These are phyloP conservation scores for Myiothlypis chrysogaster DNA, from an alignment of 2,797 vertebrate genomes.

Conservation along the genomic window DNA sequence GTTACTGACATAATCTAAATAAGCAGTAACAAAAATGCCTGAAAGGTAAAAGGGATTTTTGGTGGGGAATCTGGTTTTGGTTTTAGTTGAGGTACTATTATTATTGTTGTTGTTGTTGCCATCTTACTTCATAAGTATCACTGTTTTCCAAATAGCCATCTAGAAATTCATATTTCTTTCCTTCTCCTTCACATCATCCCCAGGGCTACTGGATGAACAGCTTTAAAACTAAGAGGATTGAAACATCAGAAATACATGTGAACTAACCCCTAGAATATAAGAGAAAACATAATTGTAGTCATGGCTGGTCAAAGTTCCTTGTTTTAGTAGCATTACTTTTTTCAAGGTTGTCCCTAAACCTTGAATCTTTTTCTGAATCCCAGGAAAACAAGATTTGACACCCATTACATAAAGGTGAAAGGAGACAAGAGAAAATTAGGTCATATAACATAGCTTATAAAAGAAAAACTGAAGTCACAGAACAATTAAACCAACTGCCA, in stretches of 20 bases:
- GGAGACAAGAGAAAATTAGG: not conserved
- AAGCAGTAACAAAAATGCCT: not conserved
- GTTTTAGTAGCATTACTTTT: not conserved
- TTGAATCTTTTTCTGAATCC: not conserved
- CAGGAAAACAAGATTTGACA: not conserved
- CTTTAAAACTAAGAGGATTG: not conserved
- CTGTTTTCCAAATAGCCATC: not conserved
- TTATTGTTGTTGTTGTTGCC: no score
- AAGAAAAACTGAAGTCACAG: not conserved
- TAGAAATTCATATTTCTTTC: not conserved
- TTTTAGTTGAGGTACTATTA: not conserved
- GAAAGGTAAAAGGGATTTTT: not conserved
- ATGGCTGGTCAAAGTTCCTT: not conserved
- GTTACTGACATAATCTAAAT: not conserved
- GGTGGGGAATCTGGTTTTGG: not conserved
- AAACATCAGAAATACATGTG: not conserved
- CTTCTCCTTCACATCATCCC: not conserved
- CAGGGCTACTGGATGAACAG: not conserved
- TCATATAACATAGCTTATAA: not conserved
- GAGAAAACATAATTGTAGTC: not conserved
- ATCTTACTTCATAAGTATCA: not conserved
- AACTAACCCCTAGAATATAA: not conserved
- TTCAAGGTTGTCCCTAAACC: not conserved
- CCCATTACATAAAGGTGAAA: not conserved
- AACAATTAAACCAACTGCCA: not conserved